These are phyloP conservation scores for silkworm (Bombyx mori) DNA, from an alignment of 1,140 invertebrate genomes.

Conservation along the genomic window ASM3026992v2 NC_085120.1:6094001-6094500, in stretches of 20 bases:
- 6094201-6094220: conserved; percentile 7
- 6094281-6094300: conserved; percentile 32
- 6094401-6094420: conserved; percentile 36
- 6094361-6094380: conserved; percentile 39
- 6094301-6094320: conserved; percentile 37
- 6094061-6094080: too few relatives aligned
- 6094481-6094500: conserved; percentile 7
- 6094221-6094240: conserved; percentile 13
- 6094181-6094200: conserved; percentile 7
- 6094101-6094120: too few relatives aligned
- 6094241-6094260: conserved; percentile 17
- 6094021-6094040: too few relatives aligned
- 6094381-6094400: conserved; percentile 26
- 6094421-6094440: conserved; percentile 15
- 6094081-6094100: too few relatives aligned
- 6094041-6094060: too few relatives aligned
- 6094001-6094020: too few relatives aligned
- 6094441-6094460: neutral
- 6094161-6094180: too few relatives aligned
- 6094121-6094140: too few relatives aligned
- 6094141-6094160: too few relatives aligned
- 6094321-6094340: conserved; percentile 29
- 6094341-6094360: conserved; percentile 47
- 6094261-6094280: conserved; percentile 42
- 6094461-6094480: conserved; percentile 11